Evolutionary conservation across 2,113 vertebrate species (phyloP), one percentile per base, ranked within the genome.

Genomic region (Pluvianellus socialis): DNA sequence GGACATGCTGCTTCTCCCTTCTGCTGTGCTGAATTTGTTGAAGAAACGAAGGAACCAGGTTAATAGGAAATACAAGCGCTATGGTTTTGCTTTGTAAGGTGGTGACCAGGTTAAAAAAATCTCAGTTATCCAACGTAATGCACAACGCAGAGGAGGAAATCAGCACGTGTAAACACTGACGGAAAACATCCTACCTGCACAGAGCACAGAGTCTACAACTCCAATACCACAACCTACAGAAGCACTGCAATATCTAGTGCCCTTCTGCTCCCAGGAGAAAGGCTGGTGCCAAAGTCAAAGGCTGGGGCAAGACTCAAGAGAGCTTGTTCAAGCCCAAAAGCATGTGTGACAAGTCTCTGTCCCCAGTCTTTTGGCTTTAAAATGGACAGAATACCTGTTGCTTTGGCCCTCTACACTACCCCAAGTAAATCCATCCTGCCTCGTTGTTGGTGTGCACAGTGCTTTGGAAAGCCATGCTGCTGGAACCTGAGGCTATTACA

Each of bases 381-480:
- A 83, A 30, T 22, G 11, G 26, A 49, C 7, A 8, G 6, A 10
- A 20, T 21, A 42, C 21, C 83, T 79, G 40, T 52, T 32, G 24
- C 61, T 68, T 55, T 73, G 35, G 9, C 4, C 21, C 27, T 44
- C 22, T 49, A 3, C 18, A 3, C 18, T 56, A 10, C 42, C 28
- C 35, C 30, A 19, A 19, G 28, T 21, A 50, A 80, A 55, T 32
- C 58, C 84, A 6, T 16, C 42, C 59, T 30, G 26, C 79, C 32
- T n/a, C 42, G 0, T 1, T 7, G 8, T 18, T 10, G 2, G 21
- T 0, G 4, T 1, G 7, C 12, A 10, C 14, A 24, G 63, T 24
- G 50, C 40, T 53, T 20, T 18, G 44, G 18, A 71, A 22, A 82
- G 32, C 49, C 42, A 27, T 4, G 14, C 79, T 52, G 79, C 38